These are phyloP conservation scores for Enteromius mattozi DNA, from an alignment of 2,797 vertebrate species.

Conservation along the genomic window DNA sequence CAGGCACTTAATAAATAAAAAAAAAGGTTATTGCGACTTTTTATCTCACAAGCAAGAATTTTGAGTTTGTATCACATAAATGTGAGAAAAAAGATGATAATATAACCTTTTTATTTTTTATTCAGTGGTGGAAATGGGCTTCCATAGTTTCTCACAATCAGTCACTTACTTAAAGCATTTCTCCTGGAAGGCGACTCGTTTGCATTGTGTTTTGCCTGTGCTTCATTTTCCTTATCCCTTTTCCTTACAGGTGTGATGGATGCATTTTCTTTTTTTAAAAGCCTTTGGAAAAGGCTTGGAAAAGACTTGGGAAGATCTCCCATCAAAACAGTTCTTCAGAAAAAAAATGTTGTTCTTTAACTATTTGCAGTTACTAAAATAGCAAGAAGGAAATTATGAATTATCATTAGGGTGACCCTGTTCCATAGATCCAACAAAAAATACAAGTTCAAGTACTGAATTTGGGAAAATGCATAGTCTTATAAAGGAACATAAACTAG, in stretches of 20 bases:
- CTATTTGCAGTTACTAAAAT: neutral
- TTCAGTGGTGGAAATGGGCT: no score
- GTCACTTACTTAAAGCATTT: neutral
- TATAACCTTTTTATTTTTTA: no score
- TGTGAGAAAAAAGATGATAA: no score
- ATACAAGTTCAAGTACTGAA: neutral
- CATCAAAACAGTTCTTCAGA: neutral
- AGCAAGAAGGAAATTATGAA: neutral
- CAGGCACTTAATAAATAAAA: no score
- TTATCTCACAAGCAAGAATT: no score
- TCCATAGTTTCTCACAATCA: neutral
- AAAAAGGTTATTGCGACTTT: no score
- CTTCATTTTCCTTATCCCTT: neutral
- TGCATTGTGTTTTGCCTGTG: neutral
- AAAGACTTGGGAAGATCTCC: neutral
- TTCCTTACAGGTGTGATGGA: slow-evolving; percentile 38
- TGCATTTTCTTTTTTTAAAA: slow-evolving; percentile 29
- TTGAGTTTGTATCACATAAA: no score
- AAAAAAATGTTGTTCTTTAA: neutral
- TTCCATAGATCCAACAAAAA: neutral
- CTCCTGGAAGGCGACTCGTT: slow-evolving; percentile 9
- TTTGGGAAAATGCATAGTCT: neutral
- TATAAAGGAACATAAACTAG: neutral
- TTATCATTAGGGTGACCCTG: neutral
- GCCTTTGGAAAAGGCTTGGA: no score